Base-by-base conservation (phyloP, 2,888 invertebrate species). In the Carabus problematicus region DNA sequence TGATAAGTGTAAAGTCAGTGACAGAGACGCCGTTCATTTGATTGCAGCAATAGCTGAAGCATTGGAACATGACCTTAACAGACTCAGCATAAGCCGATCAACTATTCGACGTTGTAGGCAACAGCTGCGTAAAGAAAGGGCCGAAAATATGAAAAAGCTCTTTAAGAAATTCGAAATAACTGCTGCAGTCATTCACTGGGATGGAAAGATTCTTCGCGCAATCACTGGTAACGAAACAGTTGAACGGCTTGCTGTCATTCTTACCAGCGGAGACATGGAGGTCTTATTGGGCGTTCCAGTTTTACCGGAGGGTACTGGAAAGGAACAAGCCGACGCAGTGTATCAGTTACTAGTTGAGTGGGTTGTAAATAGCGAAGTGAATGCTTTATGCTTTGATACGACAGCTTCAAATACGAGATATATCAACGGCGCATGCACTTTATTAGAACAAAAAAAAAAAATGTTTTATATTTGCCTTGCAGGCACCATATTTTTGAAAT, bases 241-340 rank as follows among this genome's bases (percentile, higher is more conserved):
- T 39, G 59, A 66, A 47, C 67, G 60, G 8, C 49, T 67, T 11
- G 18, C 49, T 45, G 62, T 71, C 58, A 3, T 71, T 0, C 61
- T 74, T 49, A 71, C 72, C n/a, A 67, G 69, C 66, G 69, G 68
- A 47, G 71, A 71, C 64, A 64, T 64, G 42, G 72, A 74, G 64
- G 71, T 73, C 71, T 63, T 75, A n/a, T 71, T 76, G 39, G 68
- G 67, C 11, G 70, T 74, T 40, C 71, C 75, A 12, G 67, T 55
- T 63, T 62, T 75, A 19, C 47, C 68, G 55, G 61, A 52, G 68
- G 72, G 74, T 45, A 71, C 42, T 43, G 74, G 73, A 12, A 58
- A 55, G 29, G 67, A 45, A 63, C 72, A 73, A 66, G 74, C 73
- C 12, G 18, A 64, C 47, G 74, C 70, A n/a, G n/a, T n/a, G n/a